Percentiles rank a stretch among this genome's conserved stretches.
Conservation (phyloP, 2,888 invertebrate species). For the Clistopyga incitator region DNA sequence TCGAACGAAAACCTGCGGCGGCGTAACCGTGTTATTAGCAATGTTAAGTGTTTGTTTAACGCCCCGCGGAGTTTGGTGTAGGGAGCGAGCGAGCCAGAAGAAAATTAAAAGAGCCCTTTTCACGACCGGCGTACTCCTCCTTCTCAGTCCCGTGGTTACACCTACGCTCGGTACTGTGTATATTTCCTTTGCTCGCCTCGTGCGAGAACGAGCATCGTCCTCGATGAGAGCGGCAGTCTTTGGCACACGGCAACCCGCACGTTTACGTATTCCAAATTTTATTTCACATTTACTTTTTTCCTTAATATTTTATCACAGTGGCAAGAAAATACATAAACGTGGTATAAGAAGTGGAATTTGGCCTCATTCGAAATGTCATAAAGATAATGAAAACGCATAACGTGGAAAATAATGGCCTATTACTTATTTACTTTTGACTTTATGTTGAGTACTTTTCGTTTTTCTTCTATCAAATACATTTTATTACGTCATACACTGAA, state of each 20-base stretch:
- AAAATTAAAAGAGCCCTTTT: conserved; percentile 42
- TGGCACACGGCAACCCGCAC: conserved; percentile 5
- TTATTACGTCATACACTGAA: too few species aligned
- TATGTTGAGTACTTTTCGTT: too few species aligned
- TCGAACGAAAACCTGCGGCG: conserved; percentile 46
- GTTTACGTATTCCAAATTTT: not conserved
- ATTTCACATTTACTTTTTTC: too few species aligned
- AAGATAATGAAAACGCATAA: too few species aligned
- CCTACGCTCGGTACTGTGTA: conserved; percentile 29
- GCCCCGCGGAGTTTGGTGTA: conserved; percentile 66
- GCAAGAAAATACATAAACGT: too few species aligned
- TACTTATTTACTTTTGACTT: too few species aligned
- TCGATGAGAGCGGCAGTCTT: not conserved
- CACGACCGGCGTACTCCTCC: conserved; percentile 48
- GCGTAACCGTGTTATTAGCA: conserved; percentile 73
- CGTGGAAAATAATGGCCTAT: too few species aligned
- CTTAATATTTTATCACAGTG: too few species aligned
- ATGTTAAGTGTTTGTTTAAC: conserved; percentile 77
- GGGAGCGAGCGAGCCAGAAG: conserved; percentile 50
- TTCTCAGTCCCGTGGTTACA: conserved; percentile 45
- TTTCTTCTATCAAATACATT: too few species aligned
- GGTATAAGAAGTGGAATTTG: too few species aligned
- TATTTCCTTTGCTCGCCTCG: conserved; percentile 6
- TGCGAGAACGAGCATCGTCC: not conserved
- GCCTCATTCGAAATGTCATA: too few species aligned